These are phyloP conservation scores for Philereme transversata DNA, from an alignment of 2,888 invertebrate species.

Conservation along the genomic window DNA sequence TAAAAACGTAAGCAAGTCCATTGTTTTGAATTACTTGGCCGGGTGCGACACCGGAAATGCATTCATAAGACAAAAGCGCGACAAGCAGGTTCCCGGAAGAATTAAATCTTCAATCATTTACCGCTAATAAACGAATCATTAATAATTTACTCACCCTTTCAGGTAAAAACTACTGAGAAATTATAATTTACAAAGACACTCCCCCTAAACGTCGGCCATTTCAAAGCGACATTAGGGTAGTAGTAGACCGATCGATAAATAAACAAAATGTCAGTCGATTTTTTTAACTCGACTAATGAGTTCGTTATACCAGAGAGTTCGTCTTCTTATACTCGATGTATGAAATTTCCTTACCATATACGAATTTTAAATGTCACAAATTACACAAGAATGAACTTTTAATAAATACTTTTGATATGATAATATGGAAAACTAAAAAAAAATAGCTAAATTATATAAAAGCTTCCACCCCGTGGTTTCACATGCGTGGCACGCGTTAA, in stretches of 20 bases:
- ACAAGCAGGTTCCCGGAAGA: slow-evolving; percentile 6
- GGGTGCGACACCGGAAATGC: slow-evolving; percentile 72
- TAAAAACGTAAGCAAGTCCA: slow-evolving; percentile 59
- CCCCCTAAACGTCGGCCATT: slow-evolving; percentile 83
- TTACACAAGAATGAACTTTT: too few relatives aligned
- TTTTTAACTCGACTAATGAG: slow-evolving; percentile 9
- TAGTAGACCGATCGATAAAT: slow-evolving; percentile 62
- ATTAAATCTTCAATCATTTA: slow-evolving; percentile 8
- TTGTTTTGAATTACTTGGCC: slow-evolving; percentile 80
- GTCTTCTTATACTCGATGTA: too few relatives aligned
- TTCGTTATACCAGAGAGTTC: too few relatives aligned
- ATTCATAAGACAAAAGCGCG: slow-evolving; percentile 35
- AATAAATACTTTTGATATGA: too few relatives aligned
- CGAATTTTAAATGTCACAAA: too few relatives aligned
- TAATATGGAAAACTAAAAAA: too few relatives aligned
- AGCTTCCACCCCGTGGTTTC: too few relatives aligned
- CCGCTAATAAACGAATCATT: slow-evolving; percentile 25
- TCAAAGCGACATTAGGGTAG: slow-evolving; percentile 73
- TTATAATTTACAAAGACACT: slow-evolving; percentile 74
- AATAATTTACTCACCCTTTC: slow-evolving; percentile 58
- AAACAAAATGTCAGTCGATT: slow-evolving; percentile 35
- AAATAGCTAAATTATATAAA: too few relatives aligned
- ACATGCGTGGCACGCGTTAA: too few relatives aligned
- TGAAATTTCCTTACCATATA: too few relatives aligned
- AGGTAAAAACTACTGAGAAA: slow-evolving; percentile 65